Evolutionary conservation across 2,113 vertebrate species (phyloP).

Genomic region (Polypterus bichir): DNA sequence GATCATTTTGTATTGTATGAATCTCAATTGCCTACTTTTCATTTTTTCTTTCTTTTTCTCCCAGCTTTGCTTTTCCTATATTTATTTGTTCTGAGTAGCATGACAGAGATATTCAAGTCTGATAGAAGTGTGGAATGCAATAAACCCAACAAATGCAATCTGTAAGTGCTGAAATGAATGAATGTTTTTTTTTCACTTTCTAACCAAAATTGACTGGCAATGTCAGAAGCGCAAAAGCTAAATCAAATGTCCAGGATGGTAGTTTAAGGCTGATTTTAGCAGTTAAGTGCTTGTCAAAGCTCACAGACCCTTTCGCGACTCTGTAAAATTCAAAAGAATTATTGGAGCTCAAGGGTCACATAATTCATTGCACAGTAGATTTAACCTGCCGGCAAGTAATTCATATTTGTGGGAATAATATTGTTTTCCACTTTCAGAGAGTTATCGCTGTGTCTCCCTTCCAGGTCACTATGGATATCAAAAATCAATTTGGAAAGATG

Average conservation of each 20-base stretch:
- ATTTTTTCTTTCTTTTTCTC: neutral
- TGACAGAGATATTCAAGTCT: constrained; percentile 19
- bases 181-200: constrained; percentile 26
- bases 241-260: constrained; percentile 55
- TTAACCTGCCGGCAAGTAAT: constrained; percentile 74
- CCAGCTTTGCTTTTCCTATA: constrained; percentile 17
- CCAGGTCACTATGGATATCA: constrained; percentile 77
- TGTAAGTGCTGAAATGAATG: constrained; percentile 26
- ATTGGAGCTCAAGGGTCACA: constrained; percentile 63
- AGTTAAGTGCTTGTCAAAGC: constrained; percentile 72
- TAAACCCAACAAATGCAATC: constrained; percentile 28
- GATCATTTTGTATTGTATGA: constrained; percentile 17
- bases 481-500: constrained; percentile 82
- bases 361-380: constrained; percentile 73
- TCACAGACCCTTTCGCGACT: constrained; percentile 52
- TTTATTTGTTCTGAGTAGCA: constrained; percentile 29
- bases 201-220: constrained; percentile 40
- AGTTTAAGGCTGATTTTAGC: constrained; percentile 56
- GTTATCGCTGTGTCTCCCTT: constrained; percentile 67
- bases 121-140: constrained; percentile 19
- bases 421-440: constrained; percentile 78
- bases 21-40: neutral
- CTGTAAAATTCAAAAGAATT: constrained; percentile 73
- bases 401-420: constrained; percentile 82
- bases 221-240: constrained; percentile 34